Evolutionary conservation across 2,888 invertebrate genomes (phyloP).

Genomic region (Buathra laborator): DNA sequence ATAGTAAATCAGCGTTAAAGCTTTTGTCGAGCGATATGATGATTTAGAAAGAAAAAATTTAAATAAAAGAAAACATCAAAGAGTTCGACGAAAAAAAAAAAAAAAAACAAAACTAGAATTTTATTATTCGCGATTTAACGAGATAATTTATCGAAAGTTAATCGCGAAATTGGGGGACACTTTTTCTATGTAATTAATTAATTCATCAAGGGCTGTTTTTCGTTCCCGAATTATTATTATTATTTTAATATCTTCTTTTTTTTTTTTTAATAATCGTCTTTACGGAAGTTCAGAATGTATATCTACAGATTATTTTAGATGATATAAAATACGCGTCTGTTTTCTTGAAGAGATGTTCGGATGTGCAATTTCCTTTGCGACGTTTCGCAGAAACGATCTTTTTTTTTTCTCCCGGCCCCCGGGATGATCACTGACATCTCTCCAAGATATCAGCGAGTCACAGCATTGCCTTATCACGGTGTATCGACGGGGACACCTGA

Average conservation of each 20-base stretch:
- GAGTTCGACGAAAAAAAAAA: slow-evolving; percentile 44
- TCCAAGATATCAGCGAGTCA: slow-evolving; percentile 76
- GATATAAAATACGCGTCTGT: slow-evolving; percentile 54
- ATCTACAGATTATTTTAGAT: slow-evolving; percentile 51
- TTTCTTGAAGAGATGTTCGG: slow-evolving; percentile 62
- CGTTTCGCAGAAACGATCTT: slow-evolving; percentile 13
- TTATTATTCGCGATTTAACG: slow-evolving; percentile 53
- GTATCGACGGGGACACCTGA: slow-evolving; percentile 78
- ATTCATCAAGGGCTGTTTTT: slow-evolving; percentile 25
- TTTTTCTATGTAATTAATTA: slow-evolving; percentile 35
- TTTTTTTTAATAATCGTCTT: slow-evolving; percentile 24
- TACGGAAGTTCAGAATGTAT: slow-evolving; percentile 31
- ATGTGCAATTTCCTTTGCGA: background rate
- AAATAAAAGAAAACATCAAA: background rate
- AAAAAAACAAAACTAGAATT: slow-evolving; percentile 39
- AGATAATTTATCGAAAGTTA: slow-evolving; percentile 52
- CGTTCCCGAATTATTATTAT: slow-evolving; percentile 18
- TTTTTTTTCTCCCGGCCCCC: slow-evolving; percentile 1
- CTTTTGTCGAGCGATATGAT: slow-evolving; percentile 53
- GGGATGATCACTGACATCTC: slow-evolving; percentile 46
- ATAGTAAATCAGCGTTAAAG: slow-evolving; percentile 15
- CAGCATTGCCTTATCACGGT: slow-evolving; percentile 83
- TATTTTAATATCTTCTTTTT: background rate
- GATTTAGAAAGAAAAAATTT: background rate
- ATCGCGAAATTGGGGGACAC: slow-evolving; percentile 36